These are phyloP conservation scores for Elegia similella DNA, from an alignment of 2,888 invertebrate genomes.

Conservation along the genomic window DNA sequence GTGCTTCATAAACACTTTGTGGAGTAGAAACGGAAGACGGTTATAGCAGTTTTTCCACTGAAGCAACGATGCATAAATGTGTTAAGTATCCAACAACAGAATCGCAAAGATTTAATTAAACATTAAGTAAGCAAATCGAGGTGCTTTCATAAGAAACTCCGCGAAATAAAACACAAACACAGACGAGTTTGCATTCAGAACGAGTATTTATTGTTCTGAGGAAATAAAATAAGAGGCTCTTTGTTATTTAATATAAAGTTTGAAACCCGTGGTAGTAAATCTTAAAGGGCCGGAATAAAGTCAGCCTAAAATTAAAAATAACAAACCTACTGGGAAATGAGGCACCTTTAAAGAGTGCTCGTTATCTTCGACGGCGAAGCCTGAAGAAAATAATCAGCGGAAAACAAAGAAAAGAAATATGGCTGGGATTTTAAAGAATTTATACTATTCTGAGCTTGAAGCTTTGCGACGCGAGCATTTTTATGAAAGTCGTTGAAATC, in stretches of 20 bases:
- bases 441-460: constrained; percentile 22
- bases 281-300: constrained; percentile 35
- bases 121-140: constrained; percentile 12
- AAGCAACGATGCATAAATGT: constrained; percentile 3
- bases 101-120: constrained; percentile 13
- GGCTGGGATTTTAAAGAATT: constrained; percentile 37
- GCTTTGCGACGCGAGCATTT: constrained; percentile 3
- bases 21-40: not conserved
- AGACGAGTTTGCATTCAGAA: constrained; percentile 14
- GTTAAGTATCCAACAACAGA: constrained; percentile 5
- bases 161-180: constrained; percentile 16
- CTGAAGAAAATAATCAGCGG: constrained; percentile 57
- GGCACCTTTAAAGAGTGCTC: constrained; percentile 55
- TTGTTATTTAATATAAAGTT: constrained; percentile 27
- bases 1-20: not conserved
- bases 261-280: constrained; percentile 31
- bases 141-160: constrained; percentile 11
- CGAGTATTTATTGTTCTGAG: constrained; percentile 16
- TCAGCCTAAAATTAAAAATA: constrained; percentile 57
- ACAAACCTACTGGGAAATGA: constrained; percentile 60
- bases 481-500: not conserved
- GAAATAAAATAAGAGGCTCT: constrained; percentile 22
- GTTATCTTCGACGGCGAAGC: constrained; percentile 55
- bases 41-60: not conserved
- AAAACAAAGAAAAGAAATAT: constrained; percentile 50